Base-by-base conservation (phyloP, 2,797 vertebrate genomes). In the Cynopterus sphinx region DNA sequence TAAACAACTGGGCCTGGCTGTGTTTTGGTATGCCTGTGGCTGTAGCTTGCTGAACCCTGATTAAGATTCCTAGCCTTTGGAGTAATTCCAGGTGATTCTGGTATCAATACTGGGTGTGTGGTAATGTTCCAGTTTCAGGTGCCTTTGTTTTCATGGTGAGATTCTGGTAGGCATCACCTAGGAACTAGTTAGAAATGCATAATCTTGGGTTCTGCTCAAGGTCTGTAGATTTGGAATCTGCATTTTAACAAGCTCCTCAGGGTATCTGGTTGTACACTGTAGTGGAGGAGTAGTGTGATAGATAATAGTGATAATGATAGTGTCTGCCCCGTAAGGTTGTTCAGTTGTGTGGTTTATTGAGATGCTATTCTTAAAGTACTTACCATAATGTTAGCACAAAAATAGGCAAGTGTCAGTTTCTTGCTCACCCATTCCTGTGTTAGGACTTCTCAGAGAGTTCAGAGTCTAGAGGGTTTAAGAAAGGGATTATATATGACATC, bases 361-460 rank as follows among this genome's bases (percentile, higher is more conserved):
- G 70, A 86, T 51, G 10, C 21, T 39, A 10, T 4, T 63, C 70
- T 68, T 21, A 36, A 87, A 55, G 17, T 12, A 22, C 5, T 78
- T 73, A 12, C 2, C 31, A 3, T 9, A n/a, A 26, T 70, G 21
- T 75, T 65, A 15, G 9, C 17, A 33, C 16, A 59, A 22, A 63
- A 39, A 6, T 41, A 49, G 55, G 57, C 26, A 78, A 16, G 11
- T 10, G 6, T 55, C 1, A 17, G 13, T 15, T 71, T 31, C 84
- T 51, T 55, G 4, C 5, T 67, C 9, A 41, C 12, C 12, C 22
- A 11, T 78, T 16, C 28, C 15, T 70, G 1, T 71, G 22, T 43
- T 49, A 57, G 17, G 11, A 49, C 59, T 85, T 89, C 33, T 85
- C 33, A 83, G 31, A 61, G 24, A 87, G 39, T 26, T 77, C 73